Base-by-base conservation (phyloP, 2,113 vertebrate species). In the Xenopus laevis region DNA sequence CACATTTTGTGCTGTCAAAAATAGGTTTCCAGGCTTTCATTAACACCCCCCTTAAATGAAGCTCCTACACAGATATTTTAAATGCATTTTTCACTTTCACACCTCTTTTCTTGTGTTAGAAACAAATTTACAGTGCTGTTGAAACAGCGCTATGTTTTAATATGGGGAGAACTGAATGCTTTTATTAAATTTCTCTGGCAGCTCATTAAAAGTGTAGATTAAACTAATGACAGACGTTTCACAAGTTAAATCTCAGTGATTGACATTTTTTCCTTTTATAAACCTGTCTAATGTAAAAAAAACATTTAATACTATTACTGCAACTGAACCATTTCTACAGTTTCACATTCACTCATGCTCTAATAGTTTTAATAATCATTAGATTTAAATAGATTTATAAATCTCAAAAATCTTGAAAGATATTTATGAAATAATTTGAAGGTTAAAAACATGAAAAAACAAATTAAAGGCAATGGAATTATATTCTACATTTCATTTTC, bases 41-140 rank as follows among this genome's bases (percentile, higher is more conserved):
- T 77, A 77, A 70, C 74, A 77, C 74, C 66, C 59, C 9, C 67
- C 60, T 57, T 64, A 70, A 77, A 77, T 77, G 60, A 69, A 77
- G 47, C 74, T 70, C 67, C 73, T 75, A 62, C 74, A 63, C 60
- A 57, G 66, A 70, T 70, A 61, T 60, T 77, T 70, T 64, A 63
- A 70, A 68, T 77, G 74, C 66, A 77, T 77, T 77, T n/a, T 76
- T 69, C 59, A 77, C 74, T 70, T 68, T 77, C 74, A 70, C 74
- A 77, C 74, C 74, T 75, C 66, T 27, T 70, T 67, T 68, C 67
- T 63, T 70, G 67, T 77, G 74, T 77, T 63, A 77, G 50, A 77
- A 77, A 77, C 74, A 77, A 77, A 77, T 77, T 77, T 77, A 70
- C 58, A 46, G 50, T 77, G 74, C 74, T 77, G 74, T 70, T 77